phyloP scores from a whole-genome alignment of 2,888 invertebrate species.

The Rotaria magnacalcarata region DNA sequence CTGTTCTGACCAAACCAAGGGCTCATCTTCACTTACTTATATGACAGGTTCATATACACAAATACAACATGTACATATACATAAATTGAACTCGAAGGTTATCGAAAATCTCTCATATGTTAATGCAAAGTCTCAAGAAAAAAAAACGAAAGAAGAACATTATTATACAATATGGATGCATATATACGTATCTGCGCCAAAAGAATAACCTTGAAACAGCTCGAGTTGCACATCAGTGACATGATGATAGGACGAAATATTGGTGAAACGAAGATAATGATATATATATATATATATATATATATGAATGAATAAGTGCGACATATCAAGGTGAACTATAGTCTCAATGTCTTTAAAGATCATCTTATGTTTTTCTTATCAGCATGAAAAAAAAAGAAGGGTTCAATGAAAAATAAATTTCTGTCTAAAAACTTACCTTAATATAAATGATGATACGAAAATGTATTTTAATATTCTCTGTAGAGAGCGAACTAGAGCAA shows the following conservation, averaged over 20 bases:
- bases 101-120: not conserved
- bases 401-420: too few relatives aligned
- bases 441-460: too few relatives aligned
- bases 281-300: not conserved
- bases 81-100: slow-evolving; percentile 22
- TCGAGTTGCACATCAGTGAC: slow-evolving; percentile 19
- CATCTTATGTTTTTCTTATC: not conserved
- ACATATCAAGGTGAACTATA: not conserved
- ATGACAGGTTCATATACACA: not conserved
- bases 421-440: too few relatives aligned
- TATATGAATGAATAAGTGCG: not conserved
- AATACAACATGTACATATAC: not conserved
- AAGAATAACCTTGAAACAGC: not conserved
- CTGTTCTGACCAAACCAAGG: not conserved
- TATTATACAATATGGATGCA: slow-evolving; percentile 10
- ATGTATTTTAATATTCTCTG: too few relatives aligned
- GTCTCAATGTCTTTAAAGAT: not conserved
- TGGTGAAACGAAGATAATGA: slow-evolving; percentile 11
- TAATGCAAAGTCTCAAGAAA: slow-evolving; percentile 26
- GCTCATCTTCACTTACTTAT: not conserved
- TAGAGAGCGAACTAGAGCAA: too few relatives aligned
- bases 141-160: not conserved
- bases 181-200: not conserved
- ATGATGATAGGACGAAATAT: not conserved
- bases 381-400: not conserved